These are phyloP conservation scores for Oikopleura albicans DNA, from an alignment of 23 tunicate species.

Conservation along the genomic window DNA sequence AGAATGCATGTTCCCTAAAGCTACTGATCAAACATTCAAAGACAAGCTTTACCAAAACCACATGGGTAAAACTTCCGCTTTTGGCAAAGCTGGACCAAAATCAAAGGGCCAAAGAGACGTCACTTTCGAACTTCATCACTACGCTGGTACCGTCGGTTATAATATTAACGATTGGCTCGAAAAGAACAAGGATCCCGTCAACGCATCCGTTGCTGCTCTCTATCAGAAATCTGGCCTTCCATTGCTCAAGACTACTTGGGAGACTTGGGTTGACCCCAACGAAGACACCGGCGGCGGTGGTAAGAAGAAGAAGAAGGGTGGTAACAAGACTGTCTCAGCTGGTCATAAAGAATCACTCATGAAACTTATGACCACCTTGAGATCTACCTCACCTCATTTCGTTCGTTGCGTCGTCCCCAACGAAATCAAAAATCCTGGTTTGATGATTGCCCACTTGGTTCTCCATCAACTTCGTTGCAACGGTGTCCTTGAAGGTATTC, in stretches of 20 bases:
- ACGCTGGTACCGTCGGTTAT: slow-evolving; percentile 97
- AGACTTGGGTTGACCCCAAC: slow-evolving; percentile 50
- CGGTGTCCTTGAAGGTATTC: slow-evolving; percentile 99
- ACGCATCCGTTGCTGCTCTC: slow-evolving; percentile 63
- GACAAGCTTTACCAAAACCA: slow-evolving; percentile 80
- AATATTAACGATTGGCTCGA: slow-evolving; percentile 78
- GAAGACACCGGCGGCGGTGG: slow-evolving; percentile 33
- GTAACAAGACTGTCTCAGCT: no score
- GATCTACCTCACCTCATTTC: no score
- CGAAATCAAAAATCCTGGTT: no score
- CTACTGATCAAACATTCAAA: slow-evolving; percentile 64
- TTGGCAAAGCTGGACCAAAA: slow-evolving; percentile 80
- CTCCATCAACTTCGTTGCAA: no score
- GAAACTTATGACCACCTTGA: no score
- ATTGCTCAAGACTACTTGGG: slow-evolving; percentile 53
- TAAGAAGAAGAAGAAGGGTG: slow-evolving; percentile 57
- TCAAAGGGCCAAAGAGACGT: slow-evolving; percentile 74
- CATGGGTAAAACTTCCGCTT: slow-evolving; percentile 84
- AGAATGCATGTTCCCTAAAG: no score
- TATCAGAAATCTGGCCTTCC: slow-evolving; percentile 55
- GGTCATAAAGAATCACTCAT: no score
- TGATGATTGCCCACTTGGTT: no score
- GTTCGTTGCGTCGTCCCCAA: no score
- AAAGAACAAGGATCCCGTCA: slow-evolving; percentile 92
- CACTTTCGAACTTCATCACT: slow-evolving; percentile 82